Conservation (phyloP, 2,888 invertebrate species). For the Melikaiella ostensackeni region DNA sequence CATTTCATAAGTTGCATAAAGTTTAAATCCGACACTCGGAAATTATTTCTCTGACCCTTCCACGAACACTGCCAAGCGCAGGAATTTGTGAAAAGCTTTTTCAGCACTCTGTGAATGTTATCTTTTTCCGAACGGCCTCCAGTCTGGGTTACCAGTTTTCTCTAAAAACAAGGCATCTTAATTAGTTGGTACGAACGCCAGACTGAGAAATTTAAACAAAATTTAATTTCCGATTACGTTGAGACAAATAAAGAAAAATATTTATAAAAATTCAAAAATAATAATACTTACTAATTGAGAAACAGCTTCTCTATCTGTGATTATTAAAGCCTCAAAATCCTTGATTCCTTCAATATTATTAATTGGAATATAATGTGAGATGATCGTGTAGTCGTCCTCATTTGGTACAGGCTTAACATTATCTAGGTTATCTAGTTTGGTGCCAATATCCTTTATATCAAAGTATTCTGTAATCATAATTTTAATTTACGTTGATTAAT, state of each 20-base stretch:
- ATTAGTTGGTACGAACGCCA: too few relatives aligned
- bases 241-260: too few relatives aligned
- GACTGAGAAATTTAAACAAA: too few relatives aligned
- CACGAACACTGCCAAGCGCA: conserved; percentile 3
- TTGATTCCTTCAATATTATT: background rate
- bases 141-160: conserved; percentile 14
- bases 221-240: too few relatives aligned
- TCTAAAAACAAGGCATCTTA: background rate
- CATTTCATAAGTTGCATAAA: conserved; percentile 22
- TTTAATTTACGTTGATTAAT: too few relatives aligned
- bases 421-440: background rate
- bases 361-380: conserved; percentile 7
- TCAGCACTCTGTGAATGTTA: conserved; percentile 17
- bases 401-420: background rate
- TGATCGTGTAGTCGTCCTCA: background rate
- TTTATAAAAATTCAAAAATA: background rate
- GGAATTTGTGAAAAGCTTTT: conserved; percentile 15
- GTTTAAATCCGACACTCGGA: background rate
- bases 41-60: conserved; percentile 12
- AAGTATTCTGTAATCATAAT: background rate
- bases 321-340: background rate
- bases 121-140: conserved; percentile 12
- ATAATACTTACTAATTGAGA: background rate
- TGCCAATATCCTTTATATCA: background rate
- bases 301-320: conserved; percentile 6